Evolutionary conservation across 1,140 invertebrate genomes (phyloP), one percentile per base, ranked within the genome.

Genomic region (Drosophila orosa): DNA sequence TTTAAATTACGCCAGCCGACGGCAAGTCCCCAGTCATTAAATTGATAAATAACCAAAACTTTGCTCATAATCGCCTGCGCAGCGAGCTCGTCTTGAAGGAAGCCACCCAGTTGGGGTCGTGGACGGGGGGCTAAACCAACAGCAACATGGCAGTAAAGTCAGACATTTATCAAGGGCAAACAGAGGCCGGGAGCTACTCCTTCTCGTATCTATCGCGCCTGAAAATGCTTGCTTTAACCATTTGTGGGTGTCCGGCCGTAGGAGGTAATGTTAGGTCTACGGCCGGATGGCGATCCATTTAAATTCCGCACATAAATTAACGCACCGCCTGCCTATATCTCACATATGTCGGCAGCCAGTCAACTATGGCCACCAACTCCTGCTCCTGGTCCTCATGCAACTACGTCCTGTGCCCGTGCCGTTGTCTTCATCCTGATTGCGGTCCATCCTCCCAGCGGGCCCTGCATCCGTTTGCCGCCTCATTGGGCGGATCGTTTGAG

Each of bases 221-320:
- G 47, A 27, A 31, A 68, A 63, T 80, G 79, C 77, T 89, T 81
- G 61, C 61, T 52, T 55, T 59, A 80, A 71, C 80, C 87, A 80
- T 87, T 87, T 84, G 80, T 52, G 73, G 40, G 62, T 69, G 63
- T 67, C 62, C 63, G 58, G 62, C 25, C 55, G 71, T 45, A 29
- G 58, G 5, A 40, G 42, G 65, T 33, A 15, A 17, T 52, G 48
- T 9, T 52, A 22, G 29, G 45, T 47, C 52, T 37, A 13, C 29
- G 52, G 67, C 61, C 79, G 47, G 31, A 58, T 44, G 69, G 52
- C 66, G 74, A 87, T 79, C 78, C 76, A 87, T 89, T 89, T 84
- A 89, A 87, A 87, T 87, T 82, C 84, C 84, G 68, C 80, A 83
- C 83, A 87, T 87, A 87, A 87, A 87, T 87, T 89, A 87, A 86